Evolutionary conservation across 2,113 vertebrate genomes (phyloP), one percentile per base, ranked within the genome.

Genomic region (Zosterops pallidus): DNA sequence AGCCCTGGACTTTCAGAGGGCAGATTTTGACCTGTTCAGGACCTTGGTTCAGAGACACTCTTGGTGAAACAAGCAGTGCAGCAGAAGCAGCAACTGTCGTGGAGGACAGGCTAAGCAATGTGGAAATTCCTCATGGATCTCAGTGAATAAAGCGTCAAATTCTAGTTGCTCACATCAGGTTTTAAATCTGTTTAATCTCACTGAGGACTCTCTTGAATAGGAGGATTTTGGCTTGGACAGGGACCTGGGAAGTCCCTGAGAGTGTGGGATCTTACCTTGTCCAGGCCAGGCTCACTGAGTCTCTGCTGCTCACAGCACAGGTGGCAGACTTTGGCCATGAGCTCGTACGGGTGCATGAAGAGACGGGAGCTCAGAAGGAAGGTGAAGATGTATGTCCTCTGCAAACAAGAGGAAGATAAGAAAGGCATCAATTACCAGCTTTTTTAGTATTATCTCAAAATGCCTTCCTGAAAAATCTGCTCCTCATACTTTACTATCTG

Each of bases 381-480:
- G 62, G 99, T 99, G 94, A 99, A 99, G 95, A 99, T 98, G 88
- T 99, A 99, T 0, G 99, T 99, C 94, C 98, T 99, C 99, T 99
- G 98, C 22, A 31, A 91, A 50, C 6, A 88, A 78, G 26, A 93
- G 42, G 57, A 74, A 86, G 35, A 68, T 4, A 96, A 87, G 21
- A 71, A 80, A 41, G 18, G 39, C 47, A 71, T 39, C 53, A 89
- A 76, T 62, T 23, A 50, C 37, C 35, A 59, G 6, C 12, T 53
- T 50, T 33, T 68, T 44, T 83, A 23, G 53, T 19, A n/a, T 22
- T 69, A 57, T 69, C 85, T 80, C 2, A 8, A 75, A 75, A 79
- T 19, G 8, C 2, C 0, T 4, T 56, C n/a, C 62, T 39, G 47
- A 80, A 39, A 42, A 35, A 42, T 35, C 1, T 6, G 21, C 33